Percentiles rank a stretch among this genome's conserved stretches.
Evolutionary conservation across 2,113 vertebrate genomes (phyloP).

Genomic region (Callorhinus ursinus): DNA sequence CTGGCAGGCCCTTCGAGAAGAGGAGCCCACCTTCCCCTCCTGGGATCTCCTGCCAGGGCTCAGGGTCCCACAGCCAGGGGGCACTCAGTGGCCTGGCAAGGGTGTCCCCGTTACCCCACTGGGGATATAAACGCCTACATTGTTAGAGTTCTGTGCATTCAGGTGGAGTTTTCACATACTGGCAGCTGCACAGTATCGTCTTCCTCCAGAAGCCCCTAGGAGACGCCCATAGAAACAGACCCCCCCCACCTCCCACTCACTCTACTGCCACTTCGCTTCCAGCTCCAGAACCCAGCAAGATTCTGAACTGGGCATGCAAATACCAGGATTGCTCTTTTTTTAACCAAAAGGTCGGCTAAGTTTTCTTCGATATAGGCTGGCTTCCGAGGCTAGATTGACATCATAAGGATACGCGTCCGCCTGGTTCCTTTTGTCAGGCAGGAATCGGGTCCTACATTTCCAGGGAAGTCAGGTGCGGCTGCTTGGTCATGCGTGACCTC

Average conservation of each 20-base stretch:
- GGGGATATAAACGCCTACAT: accelerated
- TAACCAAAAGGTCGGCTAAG: accelerated
- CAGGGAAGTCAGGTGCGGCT: accelerated
- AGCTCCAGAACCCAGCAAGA: neutral
- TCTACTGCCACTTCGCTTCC: accelerated
- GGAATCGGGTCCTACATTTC: accelerated
- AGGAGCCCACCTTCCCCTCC: neutral
- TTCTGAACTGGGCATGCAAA: neutral
- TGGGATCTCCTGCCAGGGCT: neutral
- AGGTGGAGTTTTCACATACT: neutral
- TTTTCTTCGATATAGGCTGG: accelerated
- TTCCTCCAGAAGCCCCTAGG: neutral
- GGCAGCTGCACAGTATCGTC: accelerated
- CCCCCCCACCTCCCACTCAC: neutral
- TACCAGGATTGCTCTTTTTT: accelerated
- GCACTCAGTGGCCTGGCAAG: accelerated
- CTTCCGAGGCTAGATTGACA: too few species aligned
- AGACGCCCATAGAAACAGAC: neutral
- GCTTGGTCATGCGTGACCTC: accelerated
- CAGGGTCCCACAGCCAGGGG: neutral
- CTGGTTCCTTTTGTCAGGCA: accelerated
- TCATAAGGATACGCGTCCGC: accelerated
- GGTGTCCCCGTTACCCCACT: neutral
- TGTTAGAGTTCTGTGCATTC: neutral
- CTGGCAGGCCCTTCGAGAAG: accelerated